A percentile compares a stretch with the other conserved stretches of the same genome.
Conservation (phyloP, 2,797 vertebrate genomes). For the Harpagifer antarcticus region DNA sequence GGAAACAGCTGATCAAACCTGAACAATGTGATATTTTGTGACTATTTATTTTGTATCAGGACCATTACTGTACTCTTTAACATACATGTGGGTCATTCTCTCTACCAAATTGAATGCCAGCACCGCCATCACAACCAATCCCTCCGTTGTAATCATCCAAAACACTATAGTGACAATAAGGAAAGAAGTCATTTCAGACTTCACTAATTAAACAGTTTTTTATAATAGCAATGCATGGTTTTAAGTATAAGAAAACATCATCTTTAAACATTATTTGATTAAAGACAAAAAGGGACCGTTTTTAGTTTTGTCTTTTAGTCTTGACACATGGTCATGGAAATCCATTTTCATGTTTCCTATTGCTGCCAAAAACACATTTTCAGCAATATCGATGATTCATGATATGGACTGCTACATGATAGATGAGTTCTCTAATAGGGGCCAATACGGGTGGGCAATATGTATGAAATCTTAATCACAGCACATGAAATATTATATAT, state of each 20-base stretch:
- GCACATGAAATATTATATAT: neutral
- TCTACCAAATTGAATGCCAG: constrained; percentile 27
- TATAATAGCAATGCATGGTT: constrained; percentile 46
- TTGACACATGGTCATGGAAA: neutral
- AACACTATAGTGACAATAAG: neutral
- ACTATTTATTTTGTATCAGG: constrained; percentile 32
- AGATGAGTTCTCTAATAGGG: neutral
- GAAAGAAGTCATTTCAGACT: constrained; percentile 10
- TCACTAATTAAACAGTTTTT: constrained; percentile 10
- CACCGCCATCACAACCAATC: constrained; percentile 3
- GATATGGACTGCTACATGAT: neutral
- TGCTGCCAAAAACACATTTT: constrained; percentile 3
- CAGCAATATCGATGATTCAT: neutral
- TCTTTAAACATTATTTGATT: constrained; percentile 7
- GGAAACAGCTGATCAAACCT: constrained; percentile 37
- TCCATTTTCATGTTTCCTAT: constrained; percentile 1
- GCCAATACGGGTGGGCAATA: neutral
- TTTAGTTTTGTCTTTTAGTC: neutral
- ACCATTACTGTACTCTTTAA: constrained; percentile 48
- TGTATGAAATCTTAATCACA: neutral
- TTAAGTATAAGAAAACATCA: constrained; percentile 12
- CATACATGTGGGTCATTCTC: constrained; percentile 21
- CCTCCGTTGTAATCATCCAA: constrained; percentile 2
- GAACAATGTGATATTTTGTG: constrained; percentile 35
- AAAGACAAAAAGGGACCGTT: neutral